Evolutionary conservation across 2,888 invertebrate species (phyloP).

Genomic region (Latheticus oryzae): DNA sequence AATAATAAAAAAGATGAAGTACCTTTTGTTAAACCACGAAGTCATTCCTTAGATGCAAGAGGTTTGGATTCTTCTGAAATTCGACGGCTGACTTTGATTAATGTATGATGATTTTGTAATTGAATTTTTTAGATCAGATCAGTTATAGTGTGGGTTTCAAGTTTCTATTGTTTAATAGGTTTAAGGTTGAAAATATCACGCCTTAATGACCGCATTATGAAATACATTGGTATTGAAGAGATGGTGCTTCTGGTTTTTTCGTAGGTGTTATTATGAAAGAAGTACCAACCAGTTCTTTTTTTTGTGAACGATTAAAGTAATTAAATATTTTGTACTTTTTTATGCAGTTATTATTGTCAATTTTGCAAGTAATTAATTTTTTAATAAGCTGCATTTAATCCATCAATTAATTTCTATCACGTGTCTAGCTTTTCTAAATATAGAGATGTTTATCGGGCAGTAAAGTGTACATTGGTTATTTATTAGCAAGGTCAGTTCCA

Average conservation of each 20-base stretch:
- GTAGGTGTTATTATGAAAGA: constrained; percentile 9
- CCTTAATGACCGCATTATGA: constrained; percentile 28
- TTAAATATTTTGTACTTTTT: no score
- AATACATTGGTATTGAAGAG: no score
- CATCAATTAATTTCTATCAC: no score
- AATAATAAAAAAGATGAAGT: constrained; percentile 55
- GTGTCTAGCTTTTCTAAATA: constrained; percentile 20
- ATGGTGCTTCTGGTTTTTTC: no score
- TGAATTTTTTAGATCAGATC: constrained; percentile 11
- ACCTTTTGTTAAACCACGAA: constrained; percentile 72
- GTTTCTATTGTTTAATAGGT: constrained; percentile 21
- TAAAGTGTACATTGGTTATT: constrained; percentile 23
- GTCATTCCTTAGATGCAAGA: constrained; percentile 79
- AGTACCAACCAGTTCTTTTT: no score
- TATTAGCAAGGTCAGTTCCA: constrained; percentile 31
- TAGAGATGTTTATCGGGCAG: constrained; percentile 20
- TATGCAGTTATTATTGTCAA: no score
- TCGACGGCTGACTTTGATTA: constrained; percentile 46
- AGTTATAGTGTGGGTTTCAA: constrained; percentile 21
- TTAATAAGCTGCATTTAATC: no score
- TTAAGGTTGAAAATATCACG: constrained; percentile 16
- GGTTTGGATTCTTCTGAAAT: constrained; percentile 76
- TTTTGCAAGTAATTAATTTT: neutral
- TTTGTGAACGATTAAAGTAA: no score
- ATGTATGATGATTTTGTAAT: constrained; percentile 35